Evolutionary conservation across 2,888 invertebrate species (phyloP).

Genomic region (Argyra leucocephala): DNA sequence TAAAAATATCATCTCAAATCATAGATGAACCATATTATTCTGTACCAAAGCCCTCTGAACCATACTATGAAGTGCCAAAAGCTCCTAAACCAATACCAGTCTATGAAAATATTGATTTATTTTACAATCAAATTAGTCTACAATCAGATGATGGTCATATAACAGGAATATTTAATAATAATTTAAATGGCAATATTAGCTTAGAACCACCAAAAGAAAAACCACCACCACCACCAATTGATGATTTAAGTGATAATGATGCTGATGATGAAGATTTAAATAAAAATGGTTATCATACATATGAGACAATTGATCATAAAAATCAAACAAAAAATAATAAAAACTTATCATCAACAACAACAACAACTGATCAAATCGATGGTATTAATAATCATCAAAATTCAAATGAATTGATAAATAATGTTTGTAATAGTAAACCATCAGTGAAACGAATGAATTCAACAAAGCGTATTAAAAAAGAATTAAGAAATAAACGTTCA

Average conservation of each 20-base stretch:
- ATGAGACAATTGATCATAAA: constrained; percentile 35
- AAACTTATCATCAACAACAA: too few species aligned
- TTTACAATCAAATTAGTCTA: constrained; percentile 35
- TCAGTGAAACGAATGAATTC: constrained; percentile 70
- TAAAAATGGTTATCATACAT: constrained; percentile 33
- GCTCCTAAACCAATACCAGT: constrained; percentile 47
- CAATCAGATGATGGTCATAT: constrained; percentile 24
- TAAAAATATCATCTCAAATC: constrained; percentile 4
- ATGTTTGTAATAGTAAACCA: constrained; percentile 44
- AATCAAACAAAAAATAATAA: constrained; percentile 17
- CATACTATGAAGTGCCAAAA: constrained; percentile 43
- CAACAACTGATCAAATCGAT: constrained; percentile 28
- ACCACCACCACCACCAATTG: constrained; percentile 70
- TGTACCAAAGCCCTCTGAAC: constrained; percentile 40
- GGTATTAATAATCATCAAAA: not conserved
- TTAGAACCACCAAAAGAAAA: constrained; percentile 76
- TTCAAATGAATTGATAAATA: not conserved
- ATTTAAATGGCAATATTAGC: not conserved
- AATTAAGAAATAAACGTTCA: constrained; percentile 70
- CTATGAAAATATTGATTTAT: constrained; percentile 54
- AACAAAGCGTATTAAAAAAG: constrained; percentile 76
- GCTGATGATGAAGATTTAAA: constrained; percentile 35
- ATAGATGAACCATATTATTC: constrained; percentile 41
- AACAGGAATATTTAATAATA: not conserved
- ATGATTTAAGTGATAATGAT: constrained; percentile 48